Conservation (phyloP, 1,140 invertebrate genomes). For the Formica selysi region DNA sequence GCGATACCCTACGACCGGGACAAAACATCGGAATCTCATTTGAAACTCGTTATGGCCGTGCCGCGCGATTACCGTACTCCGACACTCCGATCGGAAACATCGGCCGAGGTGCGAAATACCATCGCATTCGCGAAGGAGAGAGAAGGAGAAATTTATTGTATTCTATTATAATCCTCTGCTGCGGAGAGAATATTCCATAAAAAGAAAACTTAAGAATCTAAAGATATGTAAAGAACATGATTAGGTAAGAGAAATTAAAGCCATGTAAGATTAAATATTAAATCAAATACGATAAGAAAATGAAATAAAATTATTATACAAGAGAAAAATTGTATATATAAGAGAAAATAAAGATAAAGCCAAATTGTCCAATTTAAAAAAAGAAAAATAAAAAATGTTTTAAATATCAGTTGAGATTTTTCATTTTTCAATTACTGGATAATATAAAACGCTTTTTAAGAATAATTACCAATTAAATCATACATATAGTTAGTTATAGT, state of each 20-base stretch:
- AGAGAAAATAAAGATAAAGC: neutral
- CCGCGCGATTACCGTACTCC: constrained; percentile 45
- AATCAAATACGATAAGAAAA: neutral
- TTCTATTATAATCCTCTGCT: neutral
- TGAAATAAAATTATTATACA: neutral
- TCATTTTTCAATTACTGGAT: neutral
- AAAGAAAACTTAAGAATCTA: neutral
- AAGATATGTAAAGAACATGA: neutral
- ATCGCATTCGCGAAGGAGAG: constrained; percentile 3
- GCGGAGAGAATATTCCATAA: neutral
- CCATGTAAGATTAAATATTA: neutral
- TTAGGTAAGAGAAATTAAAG: neutral
- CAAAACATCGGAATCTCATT: constrained; percentile 72
- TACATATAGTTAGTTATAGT: neutral
- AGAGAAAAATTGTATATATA: neutral
- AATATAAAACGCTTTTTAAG: neutral
- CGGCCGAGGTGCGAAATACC: constrained; percentile 32
- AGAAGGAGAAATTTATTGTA: constrained; percentile 28
- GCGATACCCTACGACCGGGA: constrained; percentile 69
- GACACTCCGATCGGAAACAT: constrained; percentile 31
- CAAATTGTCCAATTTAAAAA: neutral
- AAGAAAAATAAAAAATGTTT: neutral
- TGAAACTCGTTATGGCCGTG: constrained; percentile 69
- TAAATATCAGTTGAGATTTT: neutral
- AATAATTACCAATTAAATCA: neutral